These are phyloP conservation scores for Crotophaga sulcirostris DNA, from an alignment of 2,113 vertebrate species.

Conservation along the genomic window DNA sequence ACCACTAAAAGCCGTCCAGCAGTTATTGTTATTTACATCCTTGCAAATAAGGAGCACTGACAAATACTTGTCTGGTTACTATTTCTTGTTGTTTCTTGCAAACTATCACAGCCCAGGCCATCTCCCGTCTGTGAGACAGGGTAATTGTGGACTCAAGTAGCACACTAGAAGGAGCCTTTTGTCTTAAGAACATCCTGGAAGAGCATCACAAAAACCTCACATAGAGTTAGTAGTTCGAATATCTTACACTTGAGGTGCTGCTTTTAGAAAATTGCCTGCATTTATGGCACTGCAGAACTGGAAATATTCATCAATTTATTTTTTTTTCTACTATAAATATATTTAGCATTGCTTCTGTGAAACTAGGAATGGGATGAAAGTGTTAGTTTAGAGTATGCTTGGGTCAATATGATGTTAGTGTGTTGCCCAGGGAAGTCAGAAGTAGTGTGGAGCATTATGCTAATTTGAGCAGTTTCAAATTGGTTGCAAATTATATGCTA, in stretches of 20 bases:
- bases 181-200: not conserved
- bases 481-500: not conserved
- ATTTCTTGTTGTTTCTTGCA: not conserved
- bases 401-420: not conserved
- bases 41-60: not conserved
- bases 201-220: not conserved
- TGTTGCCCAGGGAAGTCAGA: not conserved
- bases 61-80: not conserved
- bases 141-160: not conserved
- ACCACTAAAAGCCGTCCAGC: not conserved
- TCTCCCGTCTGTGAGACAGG: not conserved
- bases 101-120: not conserved
- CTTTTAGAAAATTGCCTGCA: not conserved
- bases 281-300: not conserved
- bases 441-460: not conserved
- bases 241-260: not conserved
- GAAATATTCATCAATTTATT: not conserved
- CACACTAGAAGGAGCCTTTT: not conserved
- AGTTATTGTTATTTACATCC: not conserved
- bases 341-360: not conserved
- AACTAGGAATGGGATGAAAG: not conserved
- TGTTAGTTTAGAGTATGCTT: not conserved
- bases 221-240: not conserved
- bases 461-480: not conserved
- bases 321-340: not conserved